Conservation (phyloP, 2,113 vertebrate genomes). For the Microcebus tavaratra region DNA sequence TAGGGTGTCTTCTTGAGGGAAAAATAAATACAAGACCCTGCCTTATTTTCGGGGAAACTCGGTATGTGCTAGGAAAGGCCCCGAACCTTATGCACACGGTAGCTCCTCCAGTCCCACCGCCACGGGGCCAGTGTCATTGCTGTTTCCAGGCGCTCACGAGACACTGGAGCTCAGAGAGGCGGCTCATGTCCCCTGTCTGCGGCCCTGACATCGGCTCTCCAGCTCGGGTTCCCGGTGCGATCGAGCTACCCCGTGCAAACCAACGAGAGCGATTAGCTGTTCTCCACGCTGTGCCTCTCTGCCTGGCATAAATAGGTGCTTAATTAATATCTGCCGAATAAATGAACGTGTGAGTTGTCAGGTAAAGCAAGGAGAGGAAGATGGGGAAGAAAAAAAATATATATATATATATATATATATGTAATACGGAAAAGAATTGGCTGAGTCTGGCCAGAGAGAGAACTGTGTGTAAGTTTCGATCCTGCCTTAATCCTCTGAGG, state of each 20-base stretch:
- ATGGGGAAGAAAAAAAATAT: background rate
- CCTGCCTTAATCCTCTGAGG: background rate
- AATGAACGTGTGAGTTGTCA: background rate
- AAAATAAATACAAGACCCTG: too few species aligned
- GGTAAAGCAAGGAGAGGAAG: background rate
- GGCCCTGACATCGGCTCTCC: background rate
- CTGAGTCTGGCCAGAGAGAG: background rate
- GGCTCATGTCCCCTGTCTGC: background rate
- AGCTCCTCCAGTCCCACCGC: background rate
- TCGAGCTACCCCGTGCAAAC: background rate
- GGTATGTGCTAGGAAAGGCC: background rate
- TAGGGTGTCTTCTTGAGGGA: too few species aligned
- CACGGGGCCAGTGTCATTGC: background rate
- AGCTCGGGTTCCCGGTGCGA: background rate
- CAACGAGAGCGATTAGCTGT: background rate
- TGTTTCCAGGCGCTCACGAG: background rate
- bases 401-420: too few species aligned
- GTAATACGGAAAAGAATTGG: background rate
- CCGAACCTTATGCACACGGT: background rate
- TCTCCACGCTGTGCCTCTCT: background rate
- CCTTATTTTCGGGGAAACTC: too few species aligned
- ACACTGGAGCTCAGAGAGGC: background rate
- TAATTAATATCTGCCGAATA: constrained; percentile 17
- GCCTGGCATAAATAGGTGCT: background rate
- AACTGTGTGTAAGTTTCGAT: background rate